Conservation (phyloP, 1,140 invertebrate genomes). For the Dreissena rostriformis region DNA sequence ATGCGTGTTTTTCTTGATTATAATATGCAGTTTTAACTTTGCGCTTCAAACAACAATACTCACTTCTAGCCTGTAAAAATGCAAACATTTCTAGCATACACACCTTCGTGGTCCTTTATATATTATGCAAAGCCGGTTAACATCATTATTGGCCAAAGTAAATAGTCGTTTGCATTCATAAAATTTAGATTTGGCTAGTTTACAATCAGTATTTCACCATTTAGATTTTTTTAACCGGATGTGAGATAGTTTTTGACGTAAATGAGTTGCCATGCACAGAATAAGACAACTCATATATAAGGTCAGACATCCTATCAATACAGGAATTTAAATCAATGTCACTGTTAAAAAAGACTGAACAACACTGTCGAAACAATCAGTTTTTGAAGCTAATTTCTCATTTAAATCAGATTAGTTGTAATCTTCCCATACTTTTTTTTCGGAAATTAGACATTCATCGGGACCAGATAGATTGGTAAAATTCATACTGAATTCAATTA, state of each 20-base stretch:
- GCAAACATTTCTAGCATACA: too few species aligned
- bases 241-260: not conserved
- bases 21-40: conserved; percentile 14
- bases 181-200: not conserved
- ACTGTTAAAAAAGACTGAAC: not conserved
- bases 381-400: conserved; percentile 14
- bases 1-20: not conserved
- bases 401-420: not conserved
- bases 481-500: conserved; percentile 15
- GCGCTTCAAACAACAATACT: conserved; percentile 1
- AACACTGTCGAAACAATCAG: conserved; percentile 6
- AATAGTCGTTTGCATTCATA: not conserved
- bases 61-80: conserved; percentile 22
- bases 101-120: too few species aligned
- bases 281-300: conserved; percentile 33
- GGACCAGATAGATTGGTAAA: not conserved
- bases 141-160: not conserved
- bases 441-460: not conserved
- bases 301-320: conserved; percentile 1
- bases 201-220: not conserved
- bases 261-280: not conserved
- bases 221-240: not conserved
- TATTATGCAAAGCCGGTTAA: not conserved
- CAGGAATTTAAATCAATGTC: not conserved
- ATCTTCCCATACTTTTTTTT: conserved; percentile 2